These are phyloP conservation scores for Homarus gammarus DNA, from an alignment of 2,888 invertebrate species.

Conservation along the genomic window DNA sequence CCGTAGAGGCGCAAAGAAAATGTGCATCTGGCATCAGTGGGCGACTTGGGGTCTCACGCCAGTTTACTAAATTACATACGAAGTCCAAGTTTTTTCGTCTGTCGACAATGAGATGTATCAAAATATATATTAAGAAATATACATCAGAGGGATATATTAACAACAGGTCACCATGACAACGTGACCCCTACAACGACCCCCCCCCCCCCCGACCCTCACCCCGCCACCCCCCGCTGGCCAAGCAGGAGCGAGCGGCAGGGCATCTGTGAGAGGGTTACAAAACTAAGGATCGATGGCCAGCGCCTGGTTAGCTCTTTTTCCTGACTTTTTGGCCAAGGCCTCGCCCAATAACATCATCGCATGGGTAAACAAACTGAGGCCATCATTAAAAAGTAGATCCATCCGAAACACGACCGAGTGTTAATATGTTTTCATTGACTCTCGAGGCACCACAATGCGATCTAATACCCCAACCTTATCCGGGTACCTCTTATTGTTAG, in stretches of 20 bases:
- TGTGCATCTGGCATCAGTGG: slow-evolving; percentile 40
- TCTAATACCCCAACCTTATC: no score
- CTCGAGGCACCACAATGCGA: no score
- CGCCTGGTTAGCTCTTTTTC: neutral
- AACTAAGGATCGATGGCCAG: slow-evolving; percentile 3
- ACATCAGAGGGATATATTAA: neutral
- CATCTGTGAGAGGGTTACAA: neutral
- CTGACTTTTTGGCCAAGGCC: neutral
- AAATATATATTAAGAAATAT: neutral
- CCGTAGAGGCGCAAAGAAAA: slow-evolving; percentile 15
- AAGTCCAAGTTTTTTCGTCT: neutral
- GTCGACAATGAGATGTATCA: neutral
- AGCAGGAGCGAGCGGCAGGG: neutral
- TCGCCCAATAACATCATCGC: neutral
- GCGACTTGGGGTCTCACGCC: neutral
- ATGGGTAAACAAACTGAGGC: no score
- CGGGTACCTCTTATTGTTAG: no score
- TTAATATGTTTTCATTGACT: no score
- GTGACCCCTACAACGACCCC: neutral
- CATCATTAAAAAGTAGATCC: no score
- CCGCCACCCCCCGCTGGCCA: neutral
- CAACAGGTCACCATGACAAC: neutral
- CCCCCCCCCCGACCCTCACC: no score
- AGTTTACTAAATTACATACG: neutral
- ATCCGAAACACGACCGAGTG: no score